phyloP scores from a whole-genome alignment of 2,888 invertebrate species.

The Epiblema foenella region DNA sequence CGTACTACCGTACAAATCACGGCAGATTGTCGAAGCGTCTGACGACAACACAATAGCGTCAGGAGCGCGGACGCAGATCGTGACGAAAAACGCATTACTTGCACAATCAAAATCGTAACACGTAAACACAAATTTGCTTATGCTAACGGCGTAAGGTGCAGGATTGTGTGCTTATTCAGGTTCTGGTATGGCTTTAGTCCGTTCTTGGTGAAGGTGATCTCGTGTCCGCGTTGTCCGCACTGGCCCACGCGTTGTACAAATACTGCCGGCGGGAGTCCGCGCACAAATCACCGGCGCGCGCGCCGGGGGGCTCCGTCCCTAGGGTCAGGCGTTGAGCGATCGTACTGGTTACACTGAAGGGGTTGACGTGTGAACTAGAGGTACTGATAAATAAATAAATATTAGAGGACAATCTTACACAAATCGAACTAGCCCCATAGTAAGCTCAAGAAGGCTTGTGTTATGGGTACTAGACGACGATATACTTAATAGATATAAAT shows the following conservation, averaged over 20 bases:
- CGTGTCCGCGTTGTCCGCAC: slow-evolving; percentile 40
- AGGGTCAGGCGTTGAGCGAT: slow-evolving; percentile 21
- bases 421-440: too few relatives aligned
- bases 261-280: slow-evolving; percentile 79
- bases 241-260: slow-evolving; percentile 64
- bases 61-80: slow-evolving; percentile 2
- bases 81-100: slow-evolving; percentile 8
- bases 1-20: slow-evolving; percentile 32
- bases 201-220: slow-evolving; percentile 9
- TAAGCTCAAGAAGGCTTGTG: too few relatives aligned
- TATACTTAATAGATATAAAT: too few relatives aligned
- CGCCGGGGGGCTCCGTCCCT: slow-evolving; percentile 49
- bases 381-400: too few relatives aligned
- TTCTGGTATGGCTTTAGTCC: background rate
- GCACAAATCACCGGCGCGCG: slow-evolving; percentile 82
- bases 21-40: slow-evolving; percentile 22
- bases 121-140: background rate
- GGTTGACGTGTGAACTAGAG: slow-evolving; percentile 6
- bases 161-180: background rate
- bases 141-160: background rate
- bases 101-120: slow-evolving; percentile 4
- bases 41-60: slow-evolving; percentile 28
- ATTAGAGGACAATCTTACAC: too few relatives aligned
- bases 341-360: slow-evolving; percentile 9
- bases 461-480: too few relatives aligned